Evolutionary conservation across 1,140 invertebrate genomes (phyloP).

Genomic region (Ceratina japonica): DNA sequence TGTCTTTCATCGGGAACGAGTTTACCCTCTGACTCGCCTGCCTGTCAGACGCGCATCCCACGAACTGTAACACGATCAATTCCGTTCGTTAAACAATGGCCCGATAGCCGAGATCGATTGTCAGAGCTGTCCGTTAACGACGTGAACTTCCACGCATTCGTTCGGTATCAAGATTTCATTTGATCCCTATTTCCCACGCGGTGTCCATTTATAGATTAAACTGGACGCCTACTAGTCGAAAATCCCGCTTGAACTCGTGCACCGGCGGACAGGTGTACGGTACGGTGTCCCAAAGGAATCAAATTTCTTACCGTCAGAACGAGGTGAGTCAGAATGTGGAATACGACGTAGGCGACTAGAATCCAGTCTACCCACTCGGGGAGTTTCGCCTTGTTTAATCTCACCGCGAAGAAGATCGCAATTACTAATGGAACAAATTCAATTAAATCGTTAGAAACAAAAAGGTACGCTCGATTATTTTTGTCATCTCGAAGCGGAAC

Average conservation of each 20-base stretch:
- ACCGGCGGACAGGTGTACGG: neutral
- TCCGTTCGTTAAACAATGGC: constrained; percentile 1
- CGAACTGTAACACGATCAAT: constrained; percentile 81
- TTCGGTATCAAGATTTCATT: too few relatives aligned
- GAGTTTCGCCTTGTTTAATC: constrained; percentile 90
- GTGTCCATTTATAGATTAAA: constrained; percentile 12
- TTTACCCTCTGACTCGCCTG: constrained; percentile 86
- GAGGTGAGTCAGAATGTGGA: constrained; percentile 94
- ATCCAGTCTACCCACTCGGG: constrained; percentile 93
- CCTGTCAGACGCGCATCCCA: constrained; percentile 86
- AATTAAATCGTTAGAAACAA: constrained; percentile 17
- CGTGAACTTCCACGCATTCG: neutral
- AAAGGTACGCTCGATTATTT: too few relatives aligned
- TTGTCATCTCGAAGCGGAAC: constrained; percentile 66
- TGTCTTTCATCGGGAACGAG: constrained; percentile 91
- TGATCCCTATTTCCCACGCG: too few relatives aligned
- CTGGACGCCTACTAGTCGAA: neutral
- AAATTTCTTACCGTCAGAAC: constrained; percentile 88
- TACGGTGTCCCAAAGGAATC: neutral
- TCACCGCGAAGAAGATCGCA: constrained; percentile 94
- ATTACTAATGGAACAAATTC: constrained; percentile 86
- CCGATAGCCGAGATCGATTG: neutral
- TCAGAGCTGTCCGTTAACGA: neutral
- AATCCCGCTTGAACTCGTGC: neutral
- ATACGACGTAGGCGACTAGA: constrained; percentile 91